phyloP scores from a whole-genome alignment of 1,140 invertebrate species.

The Apis florea region DNA sequence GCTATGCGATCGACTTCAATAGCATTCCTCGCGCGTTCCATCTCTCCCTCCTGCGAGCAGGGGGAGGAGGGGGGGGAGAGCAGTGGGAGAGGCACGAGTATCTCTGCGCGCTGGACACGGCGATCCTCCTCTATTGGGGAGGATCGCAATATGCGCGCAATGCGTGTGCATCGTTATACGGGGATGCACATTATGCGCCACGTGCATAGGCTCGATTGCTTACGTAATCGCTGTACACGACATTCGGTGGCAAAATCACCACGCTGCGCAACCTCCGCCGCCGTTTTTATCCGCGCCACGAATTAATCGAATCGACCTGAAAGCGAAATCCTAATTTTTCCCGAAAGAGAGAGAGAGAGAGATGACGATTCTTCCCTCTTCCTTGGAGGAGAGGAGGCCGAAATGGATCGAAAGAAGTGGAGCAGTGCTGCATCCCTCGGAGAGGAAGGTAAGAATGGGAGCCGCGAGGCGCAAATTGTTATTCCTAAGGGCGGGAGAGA shows the following conservation, averaged over 20 bases:
- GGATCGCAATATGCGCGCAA: constrained; percentile 46
- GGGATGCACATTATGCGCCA: constrained; percentile 52
- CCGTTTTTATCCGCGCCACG: neutral
- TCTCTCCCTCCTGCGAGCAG: constrained; percentile 17
- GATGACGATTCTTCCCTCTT: neutral
- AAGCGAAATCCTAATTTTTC: too few species aligned
- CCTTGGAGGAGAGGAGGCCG: too few species aligned
- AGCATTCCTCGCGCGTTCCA: constrained; percentile 68
- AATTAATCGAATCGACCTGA: neutral
- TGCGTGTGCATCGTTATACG: constrained; percentile 51
- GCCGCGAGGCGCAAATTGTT: constrained; percentile 61
- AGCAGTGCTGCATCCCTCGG: constrained; percentile 17
- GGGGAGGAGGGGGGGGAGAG: constrained; percentile 49
- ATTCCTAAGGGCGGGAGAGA: constrained; percentile 28
- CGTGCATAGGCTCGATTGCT: constrained; percentile 33
- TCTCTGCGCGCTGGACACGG: too few species aligned
- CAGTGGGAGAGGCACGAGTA: too few species aligned
- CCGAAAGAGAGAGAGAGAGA: neutral
- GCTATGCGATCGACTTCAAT: constrained; percentile 66
- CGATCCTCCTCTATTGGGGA: constrained; percentile 54
- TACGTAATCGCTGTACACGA: constrained; percentile 49
- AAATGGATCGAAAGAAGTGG: constrained; percentile 34
- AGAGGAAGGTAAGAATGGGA: constrained; percentile 50
- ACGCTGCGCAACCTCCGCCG: constrained; percentile 7
- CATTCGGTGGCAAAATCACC: constrained; percentile 21